Evolutionary conservation across 2,113 vertebrate genomes (phyloP).

Genomic region (Zingel zingel): DNA sequence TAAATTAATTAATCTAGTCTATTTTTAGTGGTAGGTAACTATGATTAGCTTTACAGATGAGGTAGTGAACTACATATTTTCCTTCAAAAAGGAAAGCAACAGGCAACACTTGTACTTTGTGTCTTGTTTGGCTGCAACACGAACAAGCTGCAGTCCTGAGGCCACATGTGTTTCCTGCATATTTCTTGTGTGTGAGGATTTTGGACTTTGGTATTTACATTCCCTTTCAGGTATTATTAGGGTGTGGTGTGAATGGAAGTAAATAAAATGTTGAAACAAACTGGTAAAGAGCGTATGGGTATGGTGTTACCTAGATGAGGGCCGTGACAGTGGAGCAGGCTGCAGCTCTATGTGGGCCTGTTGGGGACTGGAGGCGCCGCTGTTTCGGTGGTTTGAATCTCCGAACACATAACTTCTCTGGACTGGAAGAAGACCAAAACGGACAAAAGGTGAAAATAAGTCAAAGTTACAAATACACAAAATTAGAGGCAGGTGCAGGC

Average conservation of each 20-base stretch:
- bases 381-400: constrained; percentile 92
- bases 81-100: neutral
- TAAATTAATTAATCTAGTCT: neutral
- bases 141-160: neutral
- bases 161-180: neutral
- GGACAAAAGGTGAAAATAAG: neutral
- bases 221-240: neutral
- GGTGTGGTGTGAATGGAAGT: neutral
- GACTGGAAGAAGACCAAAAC: constrained; percentile 79
- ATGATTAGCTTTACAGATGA: neutral
- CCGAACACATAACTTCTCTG: constrained; percentile 95
- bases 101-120: neutral
- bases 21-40: neutral
- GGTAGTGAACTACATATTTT: too few species aligned
- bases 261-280: neutral
- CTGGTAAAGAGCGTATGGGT: neutral
- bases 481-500: neutral
- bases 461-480: neutral
- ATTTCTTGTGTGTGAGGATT: neutral
- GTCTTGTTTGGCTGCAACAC: neutral
- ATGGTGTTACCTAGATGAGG: constrained; percentile 89
- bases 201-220: neutral
- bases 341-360: constrained; percentile 90
- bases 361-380: constrained; percentile 89
- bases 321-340: constrained; percentile 87